Base-by-base conservation (phyloP, 2,797 vertebrate species). In the Sandelia bainsii region DNA sequence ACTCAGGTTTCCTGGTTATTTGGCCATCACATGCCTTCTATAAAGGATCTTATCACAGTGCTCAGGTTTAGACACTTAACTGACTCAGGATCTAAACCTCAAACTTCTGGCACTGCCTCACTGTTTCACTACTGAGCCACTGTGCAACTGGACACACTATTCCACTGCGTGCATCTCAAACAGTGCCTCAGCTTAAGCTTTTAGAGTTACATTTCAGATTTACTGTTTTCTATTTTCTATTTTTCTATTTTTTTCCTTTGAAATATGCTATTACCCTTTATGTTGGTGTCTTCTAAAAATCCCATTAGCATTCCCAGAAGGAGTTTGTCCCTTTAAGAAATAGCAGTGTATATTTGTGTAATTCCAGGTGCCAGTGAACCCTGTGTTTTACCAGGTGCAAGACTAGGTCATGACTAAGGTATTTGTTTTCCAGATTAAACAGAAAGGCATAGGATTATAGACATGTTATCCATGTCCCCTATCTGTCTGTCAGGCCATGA, bases 391-490 rank as follows among this genome's bases (percentile, higher is more conserved):
- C 93, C 93, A 94, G 94, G 93, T 94, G 94, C 88, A 84, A 60
- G 76, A 75, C 87, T 81, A 75, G 89, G 92, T 93, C 93, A 94
- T 94, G 93, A 93, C 88, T 80, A 69, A 92, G 89, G 85, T 94
- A 94, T 95, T 95, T 95, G 92, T 93, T 94, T 94, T 95, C 80
- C 87, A 90, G 93, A 93, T 94, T 91, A 91, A 88, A 89, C 64
- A 82, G 92, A 92, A 90, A 93, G 82, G 69, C 71, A 78, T 54
- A 64, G 91, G 88, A 93, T 92, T 93, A 90, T 81, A 90, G 89
- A 84, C 81, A 60, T 84, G 90, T 92, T 91, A 88, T 88, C 71
- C 79, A 79, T 85, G 77, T 83, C 69, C 76, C 75, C 56, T 82
- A 81, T 87, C 78, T 87, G 75, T 86, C 87, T 85, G 81, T 82